phyloP scores from a whole-genome alignment of 2,888 invertebrate genomes.

The Timandra comae region DNA sequence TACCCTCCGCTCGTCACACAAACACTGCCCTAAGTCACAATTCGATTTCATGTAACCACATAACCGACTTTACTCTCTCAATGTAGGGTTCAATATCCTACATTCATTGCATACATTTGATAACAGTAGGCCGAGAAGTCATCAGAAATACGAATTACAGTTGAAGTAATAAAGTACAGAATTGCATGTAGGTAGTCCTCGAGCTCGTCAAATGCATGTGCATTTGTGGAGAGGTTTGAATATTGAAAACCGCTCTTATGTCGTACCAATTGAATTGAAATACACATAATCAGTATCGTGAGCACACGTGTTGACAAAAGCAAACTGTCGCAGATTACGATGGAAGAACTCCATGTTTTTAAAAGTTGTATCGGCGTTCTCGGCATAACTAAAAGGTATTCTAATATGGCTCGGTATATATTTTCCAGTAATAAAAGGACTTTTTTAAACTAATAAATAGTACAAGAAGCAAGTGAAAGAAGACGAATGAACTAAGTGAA shows the following conservation, averaged over 20 bases:
- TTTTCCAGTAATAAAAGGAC: too few species aligned
- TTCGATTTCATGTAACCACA: slow-evolving; percentile 12
- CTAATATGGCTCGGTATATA: too few species aligned
- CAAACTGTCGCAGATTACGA: slow-evolving; percentile 43
- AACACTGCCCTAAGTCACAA: slow-evolving; percentile 42
- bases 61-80: slow-evolving; percentile 8
- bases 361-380: too few species aligned
- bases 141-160: slow-evolving; percentile 43
- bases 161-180: slow-evolving; percentile 45
- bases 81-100: slow-evolving; percentile 13
- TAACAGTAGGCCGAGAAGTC: slow-evolving; percentile 27
- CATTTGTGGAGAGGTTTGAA: slow-evolving; percentile 52
- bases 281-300: slow-evolving; percentile 39
- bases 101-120: slow-evolving; percentile 44
- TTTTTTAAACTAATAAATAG: too few species aligned
- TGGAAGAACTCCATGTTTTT: too few species aligned
- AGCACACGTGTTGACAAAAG: slow-evolving; percentile 65
- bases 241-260: slow-evolving; percentile 70
- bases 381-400: too few species aligned
- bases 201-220: slow-evolving; percentile 49
- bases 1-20: slow-evolving; percentile 43
- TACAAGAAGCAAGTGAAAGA: too few species aligned
- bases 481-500: too few species aligned
- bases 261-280: slow-evolving; percentile 51
- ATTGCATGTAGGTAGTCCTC: slow-evolving; percentile 32